Conservation (phyloP, 2,113 vertebrate species). For the Rhynchomys soricoides region DNA sequence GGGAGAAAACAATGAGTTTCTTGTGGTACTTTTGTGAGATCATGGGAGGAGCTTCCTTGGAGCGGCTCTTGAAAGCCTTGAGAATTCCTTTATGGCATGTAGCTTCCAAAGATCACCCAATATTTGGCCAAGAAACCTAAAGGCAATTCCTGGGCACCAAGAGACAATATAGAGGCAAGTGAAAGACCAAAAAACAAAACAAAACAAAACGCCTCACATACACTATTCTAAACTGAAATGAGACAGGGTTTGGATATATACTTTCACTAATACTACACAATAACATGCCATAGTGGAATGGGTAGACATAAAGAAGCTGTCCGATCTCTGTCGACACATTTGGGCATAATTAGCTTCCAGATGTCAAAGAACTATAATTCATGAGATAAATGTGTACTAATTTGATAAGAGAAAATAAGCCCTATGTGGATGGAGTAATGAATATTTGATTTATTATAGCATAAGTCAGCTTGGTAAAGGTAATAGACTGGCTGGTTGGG, state of each 20-base stretch:
- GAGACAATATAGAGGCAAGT: constrained; percentile 79
- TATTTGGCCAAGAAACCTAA: constrained; percentile 86
- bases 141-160: constrained; percentile 67
- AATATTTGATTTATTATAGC: neutral
- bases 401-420: constrained; percentile 11
- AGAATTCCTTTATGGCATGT: constrained; percentile 85
- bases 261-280: neutral
- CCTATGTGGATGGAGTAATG: neutral
- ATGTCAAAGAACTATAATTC: neutral
- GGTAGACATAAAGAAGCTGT: constrained; percentile 37
- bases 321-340: constrained; percentile 47
- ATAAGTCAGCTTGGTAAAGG: neutral
- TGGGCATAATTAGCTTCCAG: constrained; percentile 33
- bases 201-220: constrained; percentile 57
- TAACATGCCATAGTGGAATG: neutral
- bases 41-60: constrained; percentile 88
- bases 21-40: neutral
- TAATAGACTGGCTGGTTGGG: neutral
- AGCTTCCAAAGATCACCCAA: constrained; percentile 85
- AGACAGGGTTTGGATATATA: constrained; percentile 61
- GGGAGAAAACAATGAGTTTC: neutral
- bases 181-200: constrained; percentile 70
- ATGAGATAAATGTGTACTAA: constrained; percentile 18
- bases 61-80: constrained; percentile 88
- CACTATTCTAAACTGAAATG: constrained; percentile 83